Percentiles rank a stretch among this genome's conserved stretches.
Conservation (phyloP, 2,888 invertebrate genomes). For the Pasiphila rectangulata region DNA sequence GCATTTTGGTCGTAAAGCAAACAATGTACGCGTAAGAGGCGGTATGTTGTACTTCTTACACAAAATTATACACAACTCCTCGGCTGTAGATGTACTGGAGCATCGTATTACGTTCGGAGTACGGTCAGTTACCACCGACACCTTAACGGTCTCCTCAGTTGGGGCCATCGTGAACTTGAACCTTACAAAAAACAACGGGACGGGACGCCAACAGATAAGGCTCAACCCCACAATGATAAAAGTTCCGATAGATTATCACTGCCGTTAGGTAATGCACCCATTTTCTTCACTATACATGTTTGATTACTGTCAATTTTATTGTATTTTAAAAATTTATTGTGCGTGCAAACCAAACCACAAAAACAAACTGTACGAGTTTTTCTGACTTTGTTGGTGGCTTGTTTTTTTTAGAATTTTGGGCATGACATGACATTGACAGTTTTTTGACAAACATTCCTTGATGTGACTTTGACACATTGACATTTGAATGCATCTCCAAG, state of each 20-base stretch:
- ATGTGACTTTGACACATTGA: too few species aligned
- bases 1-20: slow-evolving; percentile 85
- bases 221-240: slow-evolving; percentile 47
- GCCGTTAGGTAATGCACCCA: slow-evolving; percentile 24
- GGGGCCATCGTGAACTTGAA: slow-evolving; percentile 70
- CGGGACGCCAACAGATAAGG: slow-evolving; percentile 57
- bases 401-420: background rate
- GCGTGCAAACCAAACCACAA: too few species aligned
- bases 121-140: slow-evolving; percentile 67
- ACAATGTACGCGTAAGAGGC: slow-evolving; percentile 88
- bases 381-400: slow-evolving; percentile 1
- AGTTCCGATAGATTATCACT: slow-evolving; percentile 36
- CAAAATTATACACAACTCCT: slow-evolving; percentile 86
- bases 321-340: too few species aligned
- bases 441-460: too few species aligned
- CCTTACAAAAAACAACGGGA: slow-evolving; percentile 60
- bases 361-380: too few species aligned
- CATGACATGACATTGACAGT: background rate
- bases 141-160: slow-evolving; percentile 65
- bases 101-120: slow-evolving; percentile 66
- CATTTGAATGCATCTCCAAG: too few species aligned
- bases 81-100: slow-evolving; percentile 76
- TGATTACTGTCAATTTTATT: too few species aligned
- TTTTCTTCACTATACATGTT: slow-evolving; percentile 30
- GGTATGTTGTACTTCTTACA: slow-evolving; percentile 87